Conservation (phyloP, 2,113 vertebrate species). For the Ctenodactylus gundi region DNA sequence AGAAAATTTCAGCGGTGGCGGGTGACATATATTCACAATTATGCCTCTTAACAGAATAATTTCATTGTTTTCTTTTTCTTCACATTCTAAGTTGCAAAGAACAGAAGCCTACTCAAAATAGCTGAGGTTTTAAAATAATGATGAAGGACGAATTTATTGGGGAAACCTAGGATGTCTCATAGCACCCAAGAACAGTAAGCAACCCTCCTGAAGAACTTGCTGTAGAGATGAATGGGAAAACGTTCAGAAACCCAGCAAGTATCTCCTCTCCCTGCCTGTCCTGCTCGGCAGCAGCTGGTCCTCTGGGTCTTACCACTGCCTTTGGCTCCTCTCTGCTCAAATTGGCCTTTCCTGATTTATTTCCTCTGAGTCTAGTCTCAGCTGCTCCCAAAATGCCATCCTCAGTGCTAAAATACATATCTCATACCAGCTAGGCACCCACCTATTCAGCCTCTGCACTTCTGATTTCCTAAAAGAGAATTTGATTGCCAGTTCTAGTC, state of each 20-base stretch:
- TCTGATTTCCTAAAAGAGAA: background rate
- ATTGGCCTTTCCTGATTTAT: background rate
- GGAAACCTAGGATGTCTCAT: background rate
- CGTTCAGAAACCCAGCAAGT: background rate
- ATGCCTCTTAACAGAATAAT: background rate
- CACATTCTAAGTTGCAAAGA: conserved; percentile 3
- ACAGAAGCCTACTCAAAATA: background rate
- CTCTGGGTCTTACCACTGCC: background rate
- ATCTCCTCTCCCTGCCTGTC: background rate
- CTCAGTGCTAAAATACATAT: background rate
- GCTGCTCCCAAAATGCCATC: background rate
- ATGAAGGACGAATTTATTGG: background rate
- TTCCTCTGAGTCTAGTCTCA: background rate
- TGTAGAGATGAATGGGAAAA: background rate
- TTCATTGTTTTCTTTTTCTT: background rate
- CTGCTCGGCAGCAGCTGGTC: background rate
- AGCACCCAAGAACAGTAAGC: background rate
- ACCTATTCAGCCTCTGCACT: background rate
- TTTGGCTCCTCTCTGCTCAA: background rate
- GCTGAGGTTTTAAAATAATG: conserved; percentile 13
- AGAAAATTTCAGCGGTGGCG: background rate
- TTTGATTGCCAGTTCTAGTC: background rate
- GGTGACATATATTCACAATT: background rate
- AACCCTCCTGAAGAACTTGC: background rate
- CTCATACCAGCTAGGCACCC: background rate